Percentiles rank a stretch among this genome's conserved stretches.
Evolutionary conservation across 2,888 invertebrate genomes (phyloP).

Genomic region (Rhingia campestris): DNA sequence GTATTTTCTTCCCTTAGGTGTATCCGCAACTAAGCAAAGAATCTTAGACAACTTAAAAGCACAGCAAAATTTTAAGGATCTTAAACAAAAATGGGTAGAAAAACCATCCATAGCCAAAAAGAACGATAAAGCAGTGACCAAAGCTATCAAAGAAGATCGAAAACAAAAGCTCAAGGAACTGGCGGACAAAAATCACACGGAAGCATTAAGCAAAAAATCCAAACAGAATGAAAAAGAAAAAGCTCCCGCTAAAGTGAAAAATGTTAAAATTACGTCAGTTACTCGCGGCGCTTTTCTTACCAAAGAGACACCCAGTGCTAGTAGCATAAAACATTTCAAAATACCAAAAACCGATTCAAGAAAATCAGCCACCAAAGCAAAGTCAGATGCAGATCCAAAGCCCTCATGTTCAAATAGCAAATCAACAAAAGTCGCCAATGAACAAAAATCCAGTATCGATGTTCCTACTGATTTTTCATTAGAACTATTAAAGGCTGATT

Average conservation of each 20-base stretch:
- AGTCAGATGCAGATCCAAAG: conserved; percentile 75
- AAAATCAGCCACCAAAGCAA: conserved; percentile 77
- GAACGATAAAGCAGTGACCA: conserved; percentile 70
- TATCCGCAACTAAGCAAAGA: conserved; percentile 56
- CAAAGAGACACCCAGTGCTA: conserved; percentile 75
- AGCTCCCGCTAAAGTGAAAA: conserved; percentile 41
- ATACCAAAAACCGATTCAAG: conserved; percentile 66
- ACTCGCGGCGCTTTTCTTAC: conserved; percentile 85
- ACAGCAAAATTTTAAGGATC: conserved; percentile 61
- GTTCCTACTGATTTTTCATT: conserved; percentile 2
- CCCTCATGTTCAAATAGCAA: background rate
- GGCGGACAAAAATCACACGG: conserved; percentile 74
- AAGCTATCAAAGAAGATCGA: conserved; percentile 76
- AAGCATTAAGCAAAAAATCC: background rate
- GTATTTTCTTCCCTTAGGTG: conserved; percentile 36
- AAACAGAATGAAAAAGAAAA: background rate
- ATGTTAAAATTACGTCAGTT: conserved; percentile 83
- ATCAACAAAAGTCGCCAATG: background rate
- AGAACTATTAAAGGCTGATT: conserved; percentile 46
- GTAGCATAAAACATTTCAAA: conserved; percentile 14
- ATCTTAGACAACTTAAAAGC: conserved; percentile 45
- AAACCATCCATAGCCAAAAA: conserved; percentile 75
- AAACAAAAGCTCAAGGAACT: conserved; percentile 79
- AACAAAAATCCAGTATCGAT: background rate
- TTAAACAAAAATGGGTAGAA: conserved; percentile 79